Evolutionary conservation across 2,113 vertebrate species (phyloP), one percentile per base, ranked within the genome.

Genomic region (Ailuropoda melanoleuca): DNA sequence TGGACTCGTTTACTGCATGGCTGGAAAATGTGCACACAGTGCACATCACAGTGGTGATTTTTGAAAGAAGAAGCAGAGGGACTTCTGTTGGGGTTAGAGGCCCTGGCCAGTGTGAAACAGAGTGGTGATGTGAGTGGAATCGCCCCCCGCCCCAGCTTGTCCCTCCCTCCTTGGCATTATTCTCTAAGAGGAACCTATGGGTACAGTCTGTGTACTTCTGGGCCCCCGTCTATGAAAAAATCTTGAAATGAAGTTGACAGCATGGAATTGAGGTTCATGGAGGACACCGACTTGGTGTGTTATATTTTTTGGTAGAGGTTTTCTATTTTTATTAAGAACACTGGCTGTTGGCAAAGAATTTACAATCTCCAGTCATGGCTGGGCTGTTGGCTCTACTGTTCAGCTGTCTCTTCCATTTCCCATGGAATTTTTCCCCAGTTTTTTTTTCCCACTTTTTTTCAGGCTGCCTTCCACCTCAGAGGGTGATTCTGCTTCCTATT

Each of bases 281-380:
- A 83, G n/a, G 43, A 60, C 43, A 26, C 8, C 81, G 62, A 55
- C 29, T 19, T 94, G 46, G 2, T 21, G 1, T n/a, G 7, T 94
- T 91, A 66, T 2, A 50, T 18, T 18, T 68, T 37, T 74, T 48
- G 1, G n/a, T 64, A 68, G 88, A 89, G 26, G 72, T 94, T 66
- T 92, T 84, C 13, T 26, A 34, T 86, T 92, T 96, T 85, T 64
- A 48, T 94, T 70, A 55, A 77, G 53, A 70, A 78, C 56, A 80
- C 29, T 60, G 48, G n/a, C 39, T 60, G 0, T 34, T 94, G 60
- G 23, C 31, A n/a, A 60, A 72, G 26, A 46, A 94, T 94, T 62
- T 90, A 43, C 4, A 53, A 4, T 64, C 24, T 62, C 15, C 13
- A 19, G 7, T 50, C 19, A 55, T 88, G 17, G 24, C 78, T 48